These are phyloP conservation scores for Edolisoma coerulescens DNA, from an alignment of 2,113 vertebrate species.

Conservation along the genomic window DNA sequence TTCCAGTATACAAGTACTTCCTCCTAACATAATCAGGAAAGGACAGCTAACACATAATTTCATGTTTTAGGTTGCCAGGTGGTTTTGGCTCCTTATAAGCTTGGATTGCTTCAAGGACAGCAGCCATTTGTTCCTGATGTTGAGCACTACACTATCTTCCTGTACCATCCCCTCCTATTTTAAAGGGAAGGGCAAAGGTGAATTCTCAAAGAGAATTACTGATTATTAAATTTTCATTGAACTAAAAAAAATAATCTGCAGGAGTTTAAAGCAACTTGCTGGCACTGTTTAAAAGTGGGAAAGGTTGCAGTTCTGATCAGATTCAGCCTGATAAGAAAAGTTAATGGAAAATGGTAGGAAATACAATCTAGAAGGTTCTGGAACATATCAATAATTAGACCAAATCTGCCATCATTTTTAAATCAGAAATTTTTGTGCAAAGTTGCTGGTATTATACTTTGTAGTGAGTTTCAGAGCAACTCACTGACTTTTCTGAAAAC, in stretches of 20 bases:
- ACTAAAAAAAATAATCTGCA: background rate
- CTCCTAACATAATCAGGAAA: background rate
- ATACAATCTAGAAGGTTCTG: background rate
- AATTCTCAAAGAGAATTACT: background rate
- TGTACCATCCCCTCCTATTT: background rate
- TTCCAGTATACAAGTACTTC: background rate
- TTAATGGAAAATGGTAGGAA: background rate
- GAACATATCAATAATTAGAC: background rate
- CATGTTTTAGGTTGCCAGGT: background rate
- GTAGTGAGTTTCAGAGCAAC: constrained; percentile 4
- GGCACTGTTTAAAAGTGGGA: background rate
- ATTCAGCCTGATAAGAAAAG: background rate
- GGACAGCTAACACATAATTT: background rate
- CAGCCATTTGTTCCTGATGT: constrained; percentile 13
- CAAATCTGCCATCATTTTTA: background rate
- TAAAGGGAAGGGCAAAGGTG: background rate
- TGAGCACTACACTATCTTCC: background rate
- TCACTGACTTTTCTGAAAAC: background rate
- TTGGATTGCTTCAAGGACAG: background rate
- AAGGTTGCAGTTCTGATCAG: background rate
- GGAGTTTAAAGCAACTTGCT: background rate
- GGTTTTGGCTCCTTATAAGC: background rate
- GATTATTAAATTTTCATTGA: constrained; percentile 24
- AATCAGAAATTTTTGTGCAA: background rate
- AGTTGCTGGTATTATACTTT: background rate